These are phyloP conservation scores for Caiman crocodilus DNA, from an alignment of 2,797 vertebrate genomes.

Conservation along the genomic window DNA sequence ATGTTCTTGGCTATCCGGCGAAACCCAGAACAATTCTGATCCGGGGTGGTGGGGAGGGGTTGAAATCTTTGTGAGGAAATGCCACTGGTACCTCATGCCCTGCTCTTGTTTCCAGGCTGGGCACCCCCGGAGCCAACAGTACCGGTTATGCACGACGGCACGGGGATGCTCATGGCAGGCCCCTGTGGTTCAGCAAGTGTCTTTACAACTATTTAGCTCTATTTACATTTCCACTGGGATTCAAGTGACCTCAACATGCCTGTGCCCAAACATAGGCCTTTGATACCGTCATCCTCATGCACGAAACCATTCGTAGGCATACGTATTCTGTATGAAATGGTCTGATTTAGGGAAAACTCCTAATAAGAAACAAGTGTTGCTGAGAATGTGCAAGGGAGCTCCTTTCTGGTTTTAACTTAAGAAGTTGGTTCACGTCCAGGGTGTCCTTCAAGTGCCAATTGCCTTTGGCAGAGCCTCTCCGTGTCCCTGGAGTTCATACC, in stretches of 20 bases:
- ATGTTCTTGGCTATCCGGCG: neutral
- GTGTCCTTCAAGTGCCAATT: too few relatives aligned
- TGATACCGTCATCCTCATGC: neutral
- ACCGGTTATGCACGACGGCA: too few relatives aligned
- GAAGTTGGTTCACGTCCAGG: neutral
- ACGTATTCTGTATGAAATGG: neutral
- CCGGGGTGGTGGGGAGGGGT: neutral
- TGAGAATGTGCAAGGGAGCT: neutral
- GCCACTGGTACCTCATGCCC: too few relatives aligned
- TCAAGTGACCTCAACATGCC: neutral
- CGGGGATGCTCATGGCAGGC: too few relatives aligned
- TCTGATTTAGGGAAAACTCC: neutral
- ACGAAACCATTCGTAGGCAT: neutral
- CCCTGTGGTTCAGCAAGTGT: too few relatives aligned
- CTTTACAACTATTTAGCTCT: neutral
- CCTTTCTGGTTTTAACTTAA: neutral
- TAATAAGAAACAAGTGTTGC: neutral
- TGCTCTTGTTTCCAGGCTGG: too few relatives aligned
- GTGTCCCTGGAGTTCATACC: too few relatives aligned
- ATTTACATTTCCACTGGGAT: neutral
- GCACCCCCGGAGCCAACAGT: too few relatives aligned
- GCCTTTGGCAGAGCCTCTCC: neutral
- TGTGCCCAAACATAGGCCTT: neutral
- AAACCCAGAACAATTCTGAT: neutral
- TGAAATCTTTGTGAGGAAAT: too few relatives aligned